Base-by-base conservation (phyloP, 2,888 invertebrate species). In the Lasioglossum vierecki region DNA sequence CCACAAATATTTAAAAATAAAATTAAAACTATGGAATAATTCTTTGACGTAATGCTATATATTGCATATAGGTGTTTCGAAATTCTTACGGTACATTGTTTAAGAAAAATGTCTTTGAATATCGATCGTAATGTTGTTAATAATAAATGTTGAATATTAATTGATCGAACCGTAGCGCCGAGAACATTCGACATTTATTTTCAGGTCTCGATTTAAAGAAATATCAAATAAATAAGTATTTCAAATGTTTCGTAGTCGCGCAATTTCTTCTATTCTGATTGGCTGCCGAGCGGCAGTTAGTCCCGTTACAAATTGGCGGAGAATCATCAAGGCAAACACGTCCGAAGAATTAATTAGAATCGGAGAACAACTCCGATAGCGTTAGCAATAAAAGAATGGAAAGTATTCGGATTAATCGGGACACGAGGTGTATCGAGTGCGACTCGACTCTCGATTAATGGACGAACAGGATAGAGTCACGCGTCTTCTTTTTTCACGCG, bases 401-500 rank as follows among this genome's bases (percentile, higher is more conserved):
- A 39, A 68, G 68, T n/a, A 41, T 39, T 68, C 68, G 22, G 39
- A 68, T 41, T 35, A 39, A 68, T 35, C n/a, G 68, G 39, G 11
- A 39, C 39, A 39, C 39, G 68, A 35, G 66, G 15, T 41, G 22
- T 71, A 71, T 71, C 44, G 71, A 44, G 26, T 30, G 63, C 63
- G 63, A 44, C 70, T 41, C 70, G 41, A 26, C 22, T 71, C 22
- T 30, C 66, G 46, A 66, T 49, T 44, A 76, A 66, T 66, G 76
- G 60, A 49, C 49, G 35, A 76, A 49, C n/a, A 6, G 13, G 72
- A 73, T 18, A 9, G 70, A 78, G 79, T 79, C 80, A 60, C 75
- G 66, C 41, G 77, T 66, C 74, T 80, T 30, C 57, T 46, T 75
- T 84, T 84, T 71, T n/a, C 71, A 22, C 79, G 46, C 68, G 71